Percentiles rank a stretch among this genome's conserved stretches.
Evolutionary conservation across 2,113 vertebrate genomes (phyloP).

Genomic region (Festucalex cinctus): DNA sequence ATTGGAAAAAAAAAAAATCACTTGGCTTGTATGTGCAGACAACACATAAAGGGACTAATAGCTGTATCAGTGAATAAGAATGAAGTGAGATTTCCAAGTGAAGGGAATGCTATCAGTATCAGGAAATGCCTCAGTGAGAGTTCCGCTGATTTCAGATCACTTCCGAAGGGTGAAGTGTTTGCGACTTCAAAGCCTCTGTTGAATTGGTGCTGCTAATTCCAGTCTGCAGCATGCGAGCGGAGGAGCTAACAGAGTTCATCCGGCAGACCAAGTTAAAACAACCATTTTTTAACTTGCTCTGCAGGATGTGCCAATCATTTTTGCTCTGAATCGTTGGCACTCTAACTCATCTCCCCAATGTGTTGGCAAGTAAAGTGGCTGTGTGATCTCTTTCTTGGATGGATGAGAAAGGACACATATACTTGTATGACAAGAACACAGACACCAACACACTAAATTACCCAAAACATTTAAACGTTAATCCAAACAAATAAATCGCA

Average conservation of each 20-base stretch:
- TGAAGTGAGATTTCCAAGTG: not conserved
- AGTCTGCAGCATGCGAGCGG: not conserved
- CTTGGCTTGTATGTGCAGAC: not conserved
- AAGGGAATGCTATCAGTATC: not conserved
- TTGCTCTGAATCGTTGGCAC: too few species aligned
- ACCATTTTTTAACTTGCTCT: too few species aligned
- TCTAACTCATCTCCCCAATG: not conserved
- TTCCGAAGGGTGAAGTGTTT: not conserved
- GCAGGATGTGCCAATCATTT: too few species aligned
- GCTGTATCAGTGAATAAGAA: not conserved
- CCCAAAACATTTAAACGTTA: not conserved
- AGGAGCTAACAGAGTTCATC: not conserved
- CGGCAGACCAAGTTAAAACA: not conserved
- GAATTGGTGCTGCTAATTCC: not conserved
- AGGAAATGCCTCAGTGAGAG: not conserved
- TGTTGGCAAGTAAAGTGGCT: not conserved
- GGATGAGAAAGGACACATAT: not conserved
- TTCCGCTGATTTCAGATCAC: not conserved
- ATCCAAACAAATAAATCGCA: too few species aligned
- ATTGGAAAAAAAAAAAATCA: not conserved
- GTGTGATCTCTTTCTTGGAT: not conserved
- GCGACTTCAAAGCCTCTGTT: not conserved
- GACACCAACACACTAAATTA: not conserved
- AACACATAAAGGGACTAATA: not conserved
- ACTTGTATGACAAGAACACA: not conserved